A percentile compares a stretch with the other conserved stretches of the same genome.
Evolutionary conservation across 2,113 vertebrate genomes (phyloP).

Genomic region (Motacilla alba): DNA sequence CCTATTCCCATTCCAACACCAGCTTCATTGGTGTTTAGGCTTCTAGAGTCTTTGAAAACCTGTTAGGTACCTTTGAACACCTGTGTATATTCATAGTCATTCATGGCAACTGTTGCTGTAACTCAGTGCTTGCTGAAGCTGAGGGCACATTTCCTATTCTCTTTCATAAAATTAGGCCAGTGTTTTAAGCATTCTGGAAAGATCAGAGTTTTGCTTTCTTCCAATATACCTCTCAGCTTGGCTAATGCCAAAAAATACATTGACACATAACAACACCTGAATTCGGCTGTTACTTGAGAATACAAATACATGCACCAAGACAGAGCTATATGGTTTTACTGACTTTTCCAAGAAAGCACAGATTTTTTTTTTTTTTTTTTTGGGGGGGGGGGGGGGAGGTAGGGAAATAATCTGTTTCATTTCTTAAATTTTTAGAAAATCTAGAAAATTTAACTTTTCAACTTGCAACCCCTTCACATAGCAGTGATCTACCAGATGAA

Average conservation of each 20-base stretch:
- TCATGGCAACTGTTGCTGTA: background rate
- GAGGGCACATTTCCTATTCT: background rate
- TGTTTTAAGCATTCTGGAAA: background rate
- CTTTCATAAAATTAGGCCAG: background rate
- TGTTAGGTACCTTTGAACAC: background rate
- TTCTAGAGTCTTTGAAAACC: background rate
- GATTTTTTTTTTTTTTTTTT: background rate
- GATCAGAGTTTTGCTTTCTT: background rate
- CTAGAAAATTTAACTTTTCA: background rate
- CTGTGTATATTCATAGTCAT: background rate
- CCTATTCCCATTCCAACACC: background rate
- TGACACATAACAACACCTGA: background rate
- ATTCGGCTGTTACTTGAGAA: background rate
- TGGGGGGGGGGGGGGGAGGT: rapidly evolving
- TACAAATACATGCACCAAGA: background rate
- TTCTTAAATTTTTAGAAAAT: slow-evolving; percentile 9
- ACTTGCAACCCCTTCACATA: background rate
- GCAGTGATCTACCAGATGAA: background rate
- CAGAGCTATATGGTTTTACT: background rate
- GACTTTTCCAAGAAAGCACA: background rate
- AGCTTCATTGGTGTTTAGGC: background rate
- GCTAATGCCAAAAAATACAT: background rate
- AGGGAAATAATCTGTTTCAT: background rate
- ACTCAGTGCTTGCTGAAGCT: background rate
- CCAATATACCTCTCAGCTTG: background rate